phyloP scores from a whole-genome alignment of 2,888 invertebrate species.

The Drepanosiphum platanoidis region DNA sequence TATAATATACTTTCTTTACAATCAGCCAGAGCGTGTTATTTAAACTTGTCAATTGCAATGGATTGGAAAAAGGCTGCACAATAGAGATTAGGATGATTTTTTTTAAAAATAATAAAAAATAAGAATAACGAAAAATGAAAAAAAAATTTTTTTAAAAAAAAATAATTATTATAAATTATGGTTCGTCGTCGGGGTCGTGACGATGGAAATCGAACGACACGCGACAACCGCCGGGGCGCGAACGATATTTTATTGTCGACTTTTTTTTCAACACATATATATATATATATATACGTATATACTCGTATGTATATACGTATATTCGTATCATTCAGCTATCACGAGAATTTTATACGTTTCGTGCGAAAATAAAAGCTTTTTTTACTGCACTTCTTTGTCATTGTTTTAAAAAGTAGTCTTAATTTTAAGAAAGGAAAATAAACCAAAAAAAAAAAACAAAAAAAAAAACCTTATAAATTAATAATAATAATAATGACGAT shows the following conservation, averaged over 20 bases:
- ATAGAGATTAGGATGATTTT: slow-evolving; percentile 37
- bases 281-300: no score
- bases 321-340: slow-evolving; percentile 38
- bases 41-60: slow-evolving; percentile 55
- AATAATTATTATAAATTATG: no score
- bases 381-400: slow-evolving; percentile 54
- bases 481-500: no score
- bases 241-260: slow-evolving; percentile 10
- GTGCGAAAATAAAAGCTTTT: slow-evolving; percentile 49
- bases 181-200: no score
- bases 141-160: no score
- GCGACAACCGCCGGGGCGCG: not conserved
- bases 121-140: not conserved
- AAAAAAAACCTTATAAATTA: no score
- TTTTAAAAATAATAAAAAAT: slow-evolving; percentile 12
- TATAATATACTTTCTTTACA: slow-evolving; percentile 33
- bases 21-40: slow-evolving; percentile 48
- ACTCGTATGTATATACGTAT: no score
- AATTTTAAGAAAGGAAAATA: slow-evolving; percentile 16
- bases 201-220: not conserved
- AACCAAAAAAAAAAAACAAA: slow-evolving; percentile 9
- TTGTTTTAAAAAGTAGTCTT: slow-evolving; percentile 42
- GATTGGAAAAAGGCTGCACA: slow-evolving; percentile 58
- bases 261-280: no score
- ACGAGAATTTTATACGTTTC: slow-evolving; percentile 42